A percentile compares a stretch with the other conserved stretches of the same genome.
Conservation (phyloP, 2,113 vertebrate genomes). For the Mirounga angustirostris region DNA sequence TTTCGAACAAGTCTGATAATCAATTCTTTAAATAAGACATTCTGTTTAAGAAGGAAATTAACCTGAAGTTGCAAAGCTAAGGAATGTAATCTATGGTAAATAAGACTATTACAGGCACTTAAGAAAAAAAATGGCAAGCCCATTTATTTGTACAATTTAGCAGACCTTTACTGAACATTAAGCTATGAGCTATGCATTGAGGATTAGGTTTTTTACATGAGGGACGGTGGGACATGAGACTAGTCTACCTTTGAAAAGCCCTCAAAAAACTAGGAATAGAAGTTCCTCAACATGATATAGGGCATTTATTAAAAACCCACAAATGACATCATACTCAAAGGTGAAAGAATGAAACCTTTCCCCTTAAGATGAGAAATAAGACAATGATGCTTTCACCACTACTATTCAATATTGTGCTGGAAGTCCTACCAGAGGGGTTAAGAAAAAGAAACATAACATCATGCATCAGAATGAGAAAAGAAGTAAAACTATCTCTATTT, state of each 20-base stretch:
- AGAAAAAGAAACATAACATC: neutral
- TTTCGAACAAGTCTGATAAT: neutral
- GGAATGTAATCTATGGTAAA: neutral
- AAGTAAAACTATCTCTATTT: slow-evolving; percentile 16
- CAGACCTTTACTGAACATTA: neutral
- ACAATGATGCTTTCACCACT: neutral
- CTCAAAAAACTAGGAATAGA: neutral
- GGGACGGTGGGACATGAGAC: neutral
- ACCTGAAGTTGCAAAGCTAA: neutral
- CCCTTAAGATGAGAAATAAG: neutral
- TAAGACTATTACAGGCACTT: neutral
- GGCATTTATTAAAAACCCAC: neutral
- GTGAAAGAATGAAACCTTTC: neutral
- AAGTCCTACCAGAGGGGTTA: neutral
- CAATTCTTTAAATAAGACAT: neutral
- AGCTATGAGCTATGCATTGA: neutral
- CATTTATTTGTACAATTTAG: neutral
- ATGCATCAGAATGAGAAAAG: slow-evolving; percentile 1
- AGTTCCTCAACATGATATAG: neutral
- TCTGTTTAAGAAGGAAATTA: neutral
- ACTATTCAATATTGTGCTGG: neutral
- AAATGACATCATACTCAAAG: neutral
- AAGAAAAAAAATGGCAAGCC: neutral
- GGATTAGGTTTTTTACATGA: neutral
- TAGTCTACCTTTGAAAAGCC: neutral